Evolutionary conservation across 1,140 invertebrate species (phyloP), one percentile per base, ranked within the genome.

Genomic region (Meloidogyne floridensis): DNA sequence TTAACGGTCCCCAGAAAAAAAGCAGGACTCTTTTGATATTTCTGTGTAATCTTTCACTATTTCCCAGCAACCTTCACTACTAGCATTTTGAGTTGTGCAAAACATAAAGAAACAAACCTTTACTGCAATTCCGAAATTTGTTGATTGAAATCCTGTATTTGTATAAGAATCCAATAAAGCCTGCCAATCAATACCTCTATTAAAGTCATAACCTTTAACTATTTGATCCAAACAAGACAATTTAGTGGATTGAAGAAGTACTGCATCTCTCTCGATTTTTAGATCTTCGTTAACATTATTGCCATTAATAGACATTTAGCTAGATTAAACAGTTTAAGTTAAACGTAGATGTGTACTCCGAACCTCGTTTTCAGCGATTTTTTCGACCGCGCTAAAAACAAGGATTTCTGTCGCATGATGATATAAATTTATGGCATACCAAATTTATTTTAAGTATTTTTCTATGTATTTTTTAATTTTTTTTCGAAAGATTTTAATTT

Each of bases 121-220:
- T 20, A 69, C 72, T 15, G 77, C 59, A 51, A 65, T 43, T 10
- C 65, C 65, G 11, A 79, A 53, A 51, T 79, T 18, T 0, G 96
- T 97, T 1, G 97, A 96, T 93, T 99, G 97, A 90, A 98, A 98
- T 72, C 97, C 97, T 70, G 94, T 94, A 77, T 92, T 92, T 72
- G 92, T 89, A 89, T 95, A 98, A 32, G 93, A 94, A 81, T 94
- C 90, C 5, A 99, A 92, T 20, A 99, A 90, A 87, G 93, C 93
- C 84, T 94, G 92, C 91, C 97, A 97, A 90, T 98, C 93, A 32
- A 98, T 80, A 9, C 96, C 96, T 85, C 94, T 92, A 89, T 96
- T 96, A 92, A 96, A 99, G 88, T 99, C 94, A 91, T 97, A 98
- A 15, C 94, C 94, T 92, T 90, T 72, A 83, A 92, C 79, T 54